Conservation (phyloP, 1,140 invertebrate species). For the Cataglyphis hispanica region DNA sequence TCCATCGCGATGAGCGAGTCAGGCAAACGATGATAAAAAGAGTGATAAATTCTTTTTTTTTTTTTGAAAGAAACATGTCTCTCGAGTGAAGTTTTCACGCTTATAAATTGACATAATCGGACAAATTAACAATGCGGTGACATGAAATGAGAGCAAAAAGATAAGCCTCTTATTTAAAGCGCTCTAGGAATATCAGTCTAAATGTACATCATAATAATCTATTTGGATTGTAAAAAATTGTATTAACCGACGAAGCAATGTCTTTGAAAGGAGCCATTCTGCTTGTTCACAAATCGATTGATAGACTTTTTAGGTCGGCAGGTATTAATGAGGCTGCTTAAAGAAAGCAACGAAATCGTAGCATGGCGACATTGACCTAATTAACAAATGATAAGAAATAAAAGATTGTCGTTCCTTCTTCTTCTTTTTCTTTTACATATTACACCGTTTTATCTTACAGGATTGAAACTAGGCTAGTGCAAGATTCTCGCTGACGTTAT, state of each 20-base stretch:
- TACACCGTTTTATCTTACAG: constrained; percentile 12
- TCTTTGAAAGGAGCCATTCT: not conserved
- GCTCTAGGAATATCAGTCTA: not conserved
- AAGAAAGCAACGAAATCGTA: constrained; percentile 32
- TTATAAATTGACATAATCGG: not conserved
- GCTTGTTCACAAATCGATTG: constrained; percentile 2
- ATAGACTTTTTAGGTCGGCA: constrained; percentile 23
- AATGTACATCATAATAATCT: not conserved
- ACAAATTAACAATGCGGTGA: constrained; percentile 18
- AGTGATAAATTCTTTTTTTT: not conserved
- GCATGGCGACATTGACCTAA: constrained; percentile 39
- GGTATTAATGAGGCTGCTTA: constrained; percentile 1
- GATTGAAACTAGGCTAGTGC: constrained; percentile 39
- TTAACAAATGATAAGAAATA: constrained; percentile 53
- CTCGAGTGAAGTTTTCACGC: too few relatives aligned
- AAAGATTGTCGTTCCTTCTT: not conserved
- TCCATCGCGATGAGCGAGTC: constrained; percentile 8
- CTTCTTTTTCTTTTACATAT: not conserved
- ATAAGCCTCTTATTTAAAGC: not conserved
- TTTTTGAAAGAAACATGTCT: not conserved
- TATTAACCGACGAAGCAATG: not conserved
- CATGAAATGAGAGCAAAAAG: not conserved
- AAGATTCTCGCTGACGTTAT: constrained; percentile 43
- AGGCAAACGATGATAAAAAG: not conserved
- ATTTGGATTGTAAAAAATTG: not conserved